Conservation (phyloP, 1,140 invertebrate genomes). For the Nephila pilipes region DNA sequence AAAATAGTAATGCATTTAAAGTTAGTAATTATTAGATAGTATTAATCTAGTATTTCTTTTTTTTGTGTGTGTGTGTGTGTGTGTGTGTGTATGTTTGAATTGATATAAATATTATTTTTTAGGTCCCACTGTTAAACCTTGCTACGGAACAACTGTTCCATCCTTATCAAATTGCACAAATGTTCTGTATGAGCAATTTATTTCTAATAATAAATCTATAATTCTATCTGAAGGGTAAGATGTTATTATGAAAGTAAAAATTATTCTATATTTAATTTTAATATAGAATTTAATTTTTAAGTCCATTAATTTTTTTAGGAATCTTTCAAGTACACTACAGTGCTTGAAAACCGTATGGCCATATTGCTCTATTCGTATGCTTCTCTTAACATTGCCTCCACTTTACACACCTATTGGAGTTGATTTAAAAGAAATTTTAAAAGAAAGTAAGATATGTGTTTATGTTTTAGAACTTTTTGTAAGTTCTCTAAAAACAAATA, state of each 20-base stretch:
- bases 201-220: background rate
- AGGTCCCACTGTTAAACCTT: background rate
- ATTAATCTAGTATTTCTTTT: no score
- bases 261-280: no score
- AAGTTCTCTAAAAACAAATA: background rate
- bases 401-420: constrained; percentile 1
- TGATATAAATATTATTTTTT: background rate
- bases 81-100: no score
- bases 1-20: no score
- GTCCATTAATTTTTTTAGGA: background rate
- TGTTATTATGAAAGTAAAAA: background rate
- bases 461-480: background rate
- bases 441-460: background rate
- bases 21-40: no score
- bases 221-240: background rate
- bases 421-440: background rate
- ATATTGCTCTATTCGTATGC: background rate
- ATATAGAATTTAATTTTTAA: background rate
- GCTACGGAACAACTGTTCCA: background rate
- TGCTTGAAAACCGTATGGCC: background rate
- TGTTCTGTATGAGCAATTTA: background rate
- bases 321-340: background rate
- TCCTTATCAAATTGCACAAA: background rate
- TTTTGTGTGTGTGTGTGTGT: no score
- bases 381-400: background rate